These are phyloP conservation scores for Neuroterus valhalla DNA, from an alignment of 1,140 invertebrate species.

Conservation along the genomic window DNA sequence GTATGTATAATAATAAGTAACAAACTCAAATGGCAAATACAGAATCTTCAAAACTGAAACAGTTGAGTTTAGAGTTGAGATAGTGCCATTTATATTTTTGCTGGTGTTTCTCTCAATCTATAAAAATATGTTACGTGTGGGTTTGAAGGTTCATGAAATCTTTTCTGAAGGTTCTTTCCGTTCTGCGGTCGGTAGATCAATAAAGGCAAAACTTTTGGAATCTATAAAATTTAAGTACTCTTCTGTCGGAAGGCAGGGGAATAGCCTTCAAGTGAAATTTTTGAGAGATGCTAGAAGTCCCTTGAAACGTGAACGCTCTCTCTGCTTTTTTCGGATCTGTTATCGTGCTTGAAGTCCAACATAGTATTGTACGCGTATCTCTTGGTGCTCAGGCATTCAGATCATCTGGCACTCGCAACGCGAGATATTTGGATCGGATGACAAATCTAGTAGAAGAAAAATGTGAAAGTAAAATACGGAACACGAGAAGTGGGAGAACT, in stretches of 20 bases:
- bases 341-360: neutral
- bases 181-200: neutral
- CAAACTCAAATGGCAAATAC: too few species aligned
- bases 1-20: too few species aligned
- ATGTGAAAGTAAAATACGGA: conserved; percentile 39
- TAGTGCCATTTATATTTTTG: too few species aligned
- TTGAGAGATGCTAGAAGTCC: neutral
- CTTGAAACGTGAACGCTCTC: neutral
- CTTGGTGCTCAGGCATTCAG: neutral
- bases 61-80: too few species aligned
- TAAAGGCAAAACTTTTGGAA: neutral
- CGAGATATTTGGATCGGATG: too few species aligned
- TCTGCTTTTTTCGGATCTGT: neutral
- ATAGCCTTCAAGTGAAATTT: neutral
- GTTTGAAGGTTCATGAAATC: neutral
- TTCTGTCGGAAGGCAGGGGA: neutral
- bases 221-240: conserved; percentile 10
- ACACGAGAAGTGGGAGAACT: conserved; percentile 50
- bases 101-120: neutral
- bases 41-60: too few species aligned
- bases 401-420: neutral
- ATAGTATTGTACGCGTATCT: neutral
- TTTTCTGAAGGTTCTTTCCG: neutral
- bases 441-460: neutral
- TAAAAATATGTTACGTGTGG: neutral